Base-by-base conservation (phyloP, 1,140 invertebrate genomes). In the Latrodectus geometricus region DNA sequence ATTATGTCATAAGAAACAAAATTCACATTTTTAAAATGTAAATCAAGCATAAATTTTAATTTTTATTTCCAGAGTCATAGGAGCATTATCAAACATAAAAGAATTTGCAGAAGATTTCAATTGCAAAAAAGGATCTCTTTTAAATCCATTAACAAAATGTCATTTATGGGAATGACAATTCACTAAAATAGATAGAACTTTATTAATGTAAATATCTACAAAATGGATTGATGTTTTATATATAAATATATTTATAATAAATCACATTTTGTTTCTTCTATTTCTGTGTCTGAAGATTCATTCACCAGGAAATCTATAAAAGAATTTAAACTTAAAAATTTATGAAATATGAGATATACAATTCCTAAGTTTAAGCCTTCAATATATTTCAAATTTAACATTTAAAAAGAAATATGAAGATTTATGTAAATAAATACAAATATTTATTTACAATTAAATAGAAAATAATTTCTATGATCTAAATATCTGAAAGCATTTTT, bases 121-220 rank as follows among this genome's bases (percentile, higher is more conserved):
- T 48, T 94, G 93, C 89, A 90, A 91, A 17, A 70, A 88, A 8
- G 91, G 91, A 48, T 91, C 91, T 8, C 90, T 89, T 9, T 94
- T 94, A 93, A 94, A 94, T 90, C 93, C 93, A 35, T 88, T 81
- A 12, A 90, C 93, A 48, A 94, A 94, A 88, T 94, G 93, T 89
- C 90, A 90, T 54, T 91, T 94, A 11, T 94, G 93, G 94, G 49
- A 74, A 66, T 83, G 56, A 83, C 15, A 50, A 49, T 15, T 61
- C 8, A 61, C 2, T 61, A 61, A 14, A 14, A 61, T 14, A 61
- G 3, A 61, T 4, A 17, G 3, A 17, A 61, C 17, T 61, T 61
- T 61, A 61, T 61, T 61, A 17, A 61, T 61, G 54, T 61, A 61
- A 61, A 61, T 61, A 61, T 61, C 54, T 61, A 61, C 54, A 61